Percentiles rank a stretch among this genome's conserved stretches.
Conservation (phyloP, 2,113 vertebrate species). For the Zosterops pallidus region DNA sequence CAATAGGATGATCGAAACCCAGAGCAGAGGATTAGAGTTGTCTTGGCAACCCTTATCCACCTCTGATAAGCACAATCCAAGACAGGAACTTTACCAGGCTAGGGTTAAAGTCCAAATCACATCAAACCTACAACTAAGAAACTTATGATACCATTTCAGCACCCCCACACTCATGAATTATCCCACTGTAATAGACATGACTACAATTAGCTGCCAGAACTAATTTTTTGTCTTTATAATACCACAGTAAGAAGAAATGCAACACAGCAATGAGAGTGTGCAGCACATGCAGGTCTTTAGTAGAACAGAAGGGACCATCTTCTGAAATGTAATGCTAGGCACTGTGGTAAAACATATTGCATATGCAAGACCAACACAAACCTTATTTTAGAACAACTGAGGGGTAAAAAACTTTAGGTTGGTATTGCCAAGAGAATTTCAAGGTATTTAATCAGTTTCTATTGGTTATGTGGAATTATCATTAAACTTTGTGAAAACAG, state of each 20-base stretch:
- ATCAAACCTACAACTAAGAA: too few species aligned
- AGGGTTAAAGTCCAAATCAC: too few species aligned
- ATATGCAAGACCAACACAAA: background rate
- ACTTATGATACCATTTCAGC: too few species aligned
- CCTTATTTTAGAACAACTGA: background rate
- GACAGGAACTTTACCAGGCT: too few species aligned
- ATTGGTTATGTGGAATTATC: background rate
- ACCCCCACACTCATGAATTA: background rate
- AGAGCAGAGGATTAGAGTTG: too few species aligned
- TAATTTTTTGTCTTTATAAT: background rate
- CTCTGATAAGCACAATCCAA: too few species aligned
- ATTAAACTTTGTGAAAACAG: background rate
- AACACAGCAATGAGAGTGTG: background rate
- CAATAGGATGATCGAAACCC: too few species aligned
- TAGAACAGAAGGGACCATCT: background rate
- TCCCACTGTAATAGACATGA: background rate
- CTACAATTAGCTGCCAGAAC: background rate
- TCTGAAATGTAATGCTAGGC: background rate
- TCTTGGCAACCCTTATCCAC: too few species aligned
- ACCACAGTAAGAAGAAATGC: background rate
- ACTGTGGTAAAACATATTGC: background rate
- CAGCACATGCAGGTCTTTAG: background rate
- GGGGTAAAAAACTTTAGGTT: background rate
- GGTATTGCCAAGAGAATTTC: background rate
- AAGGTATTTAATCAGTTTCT: background rate